A percentile compares a stretch with the other conserved stretches of the same genome.
phyloP scores from a whole-genome alignment of 2,888 invertebrate genomes.

The Cephus runcator region DNA sequence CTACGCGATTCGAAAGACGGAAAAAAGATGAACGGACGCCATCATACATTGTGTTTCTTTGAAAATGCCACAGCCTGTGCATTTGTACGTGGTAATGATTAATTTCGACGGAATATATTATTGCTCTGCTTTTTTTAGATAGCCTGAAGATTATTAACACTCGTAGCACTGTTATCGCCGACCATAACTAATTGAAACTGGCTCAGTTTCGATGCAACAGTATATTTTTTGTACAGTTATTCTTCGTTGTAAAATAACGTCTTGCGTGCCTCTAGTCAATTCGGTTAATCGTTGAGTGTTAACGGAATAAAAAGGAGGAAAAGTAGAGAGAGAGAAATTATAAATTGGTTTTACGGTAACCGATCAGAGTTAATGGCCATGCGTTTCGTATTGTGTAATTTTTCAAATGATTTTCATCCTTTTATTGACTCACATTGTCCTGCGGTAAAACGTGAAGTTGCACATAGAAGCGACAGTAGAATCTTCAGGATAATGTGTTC shows the following conservation, averaged over 20 bases:
- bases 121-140: background rate
- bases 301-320: background rate
- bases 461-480: slow-evolving; percentile 40
- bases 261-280: background rate
- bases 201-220: slow-evolving; percentile 14
- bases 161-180: slow-evolving; percentile 19
- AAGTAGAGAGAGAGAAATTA: background rate
- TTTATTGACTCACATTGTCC: slow-evolving; percentile 48
- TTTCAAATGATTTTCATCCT: background rate
- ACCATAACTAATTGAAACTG: slow-evolving; percentile 28
- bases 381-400: background rate
- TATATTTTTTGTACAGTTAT: slow-evolving; percentile 10
- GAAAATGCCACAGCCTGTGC: background rate
- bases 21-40: slow-evolving; percentile 5
- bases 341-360: background rate
- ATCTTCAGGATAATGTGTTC: slow-evolving; percentile 50
- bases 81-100: background rate
- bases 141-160: background rate
- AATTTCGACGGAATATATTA: background rate
- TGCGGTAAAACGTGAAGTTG: slow-evolving; percentile 38
- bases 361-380: background rate
- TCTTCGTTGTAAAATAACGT: background rate
- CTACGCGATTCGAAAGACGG: slow-evolving; percentile 5
- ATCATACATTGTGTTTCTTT: background rate
- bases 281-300: background rate